Evolutionary conservation across 2,888 invertebrate genomes (phyloP).

Genomic region (Argynnis bischoffii): DNA sequence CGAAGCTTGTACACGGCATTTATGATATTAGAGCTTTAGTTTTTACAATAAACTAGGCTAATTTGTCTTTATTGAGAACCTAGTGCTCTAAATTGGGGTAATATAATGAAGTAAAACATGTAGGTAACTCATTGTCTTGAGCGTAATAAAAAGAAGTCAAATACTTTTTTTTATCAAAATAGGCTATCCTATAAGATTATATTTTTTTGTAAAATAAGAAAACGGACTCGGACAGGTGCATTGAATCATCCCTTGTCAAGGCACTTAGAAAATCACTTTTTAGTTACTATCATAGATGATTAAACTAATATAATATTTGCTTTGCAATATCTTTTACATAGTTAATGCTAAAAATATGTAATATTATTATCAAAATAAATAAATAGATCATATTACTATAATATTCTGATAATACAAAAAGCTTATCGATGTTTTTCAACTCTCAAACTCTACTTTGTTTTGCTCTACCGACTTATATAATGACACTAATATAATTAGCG

Average conservation of each 20-base stretch:
- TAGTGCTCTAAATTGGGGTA: conserved; percentile 16
- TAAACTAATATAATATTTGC: too few relatives aligned
- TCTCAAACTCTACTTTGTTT: background rate
- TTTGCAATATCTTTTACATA: too few relatives aligned
- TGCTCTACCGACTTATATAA: conserved; percentile 2
- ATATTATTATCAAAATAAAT: too few relatives aligned
- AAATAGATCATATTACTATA: too few relatives aligned
- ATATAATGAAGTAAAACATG: conserved; percentile 19
- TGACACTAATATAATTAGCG: conserved; percentile 1
- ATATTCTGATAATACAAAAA: background rate
- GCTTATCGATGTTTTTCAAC: background rate
- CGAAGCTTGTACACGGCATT: conserved; percentile 67
- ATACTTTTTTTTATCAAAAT: conserved; percentile 33
- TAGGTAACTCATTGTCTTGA: conserved; percentile 13
- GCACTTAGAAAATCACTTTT: conserved; percentile 28
- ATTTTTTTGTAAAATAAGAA: conserved; percentile 40
- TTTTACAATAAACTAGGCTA: conserved; percentile 39
- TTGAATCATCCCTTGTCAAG: conserved; percentile 38
- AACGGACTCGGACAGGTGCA: conserved; percentile 48
- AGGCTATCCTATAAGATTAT: conserved; percentile 42
- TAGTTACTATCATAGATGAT: conserved; percentile 3
- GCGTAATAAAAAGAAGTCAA: background rate
- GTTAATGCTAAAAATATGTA: too few relatives aligned
- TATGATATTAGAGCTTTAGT: conserved; percentile 58
- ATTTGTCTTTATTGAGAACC: conserved; percentile 16